Evolutionary conservation across 92 coral and sea anemone genomes (phyloP), one percentile per base, ranked within the genome.

Genomic region (Palythoa grandiflora): DNA sequence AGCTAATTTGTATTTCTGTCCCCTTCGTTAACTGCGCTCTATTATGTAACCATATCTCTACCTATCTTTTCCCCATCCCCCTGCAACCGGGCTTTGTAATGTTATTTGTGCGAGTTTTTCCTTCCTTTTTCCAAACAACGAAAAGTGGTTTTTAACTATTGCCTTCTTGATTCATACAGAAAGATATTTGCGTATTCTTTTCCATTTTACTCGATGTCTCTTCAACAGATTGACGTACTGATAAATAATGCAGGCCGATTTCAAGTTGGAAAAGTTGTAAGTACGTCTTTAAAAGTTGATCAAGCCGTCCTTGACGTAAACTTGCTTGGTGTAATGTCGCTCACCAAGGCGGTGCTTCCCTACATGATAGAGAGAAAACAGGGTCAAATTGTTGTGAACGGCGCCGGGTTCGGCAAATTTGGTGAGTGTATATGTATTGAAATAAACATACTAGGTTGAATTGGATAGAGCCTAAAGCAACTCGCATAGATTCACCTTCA

Each of bases 341-440:
- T 92, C 50, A 89, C 95, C 48, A 90, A 92, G 83, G 93, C 93
- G 8, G 95, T 92, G 1, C 87, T 92, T 6, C 94, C 92, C 20
- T 83, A 86, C 71, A 92, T 92, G 92, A 63, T 85, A n/a, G 20
- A 5, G 20, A 80, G 87, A n/a, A 80, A 86, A 38, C 13, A 70
- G 13, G 94, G 94, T 13, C 94, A 89, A 47, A 85, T 92, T 63
- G 92, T 89, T 9, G 87, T 86, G 54, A 51, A 78, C 5, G 90
- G 90, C 9, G 90, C 93, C 53, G 88, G 78, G 1, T 85, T 83
- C 48, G 94, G 92, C 28, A 79, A 79, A 74, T 48, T 71, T 66
- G 94, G 94, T 92, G 65, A 92, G 89, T 3, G 7, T 44, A 44
- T 44, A 87, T 3, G 7, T 44, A 44, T 44, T 44, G 50, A 44